Percentiles rank a stretch among this genome's conserved stretches.
Conservation (phyloP, 2,113 vertebrate genomes). For the Leptobrachium ailaonicum region DNA sequence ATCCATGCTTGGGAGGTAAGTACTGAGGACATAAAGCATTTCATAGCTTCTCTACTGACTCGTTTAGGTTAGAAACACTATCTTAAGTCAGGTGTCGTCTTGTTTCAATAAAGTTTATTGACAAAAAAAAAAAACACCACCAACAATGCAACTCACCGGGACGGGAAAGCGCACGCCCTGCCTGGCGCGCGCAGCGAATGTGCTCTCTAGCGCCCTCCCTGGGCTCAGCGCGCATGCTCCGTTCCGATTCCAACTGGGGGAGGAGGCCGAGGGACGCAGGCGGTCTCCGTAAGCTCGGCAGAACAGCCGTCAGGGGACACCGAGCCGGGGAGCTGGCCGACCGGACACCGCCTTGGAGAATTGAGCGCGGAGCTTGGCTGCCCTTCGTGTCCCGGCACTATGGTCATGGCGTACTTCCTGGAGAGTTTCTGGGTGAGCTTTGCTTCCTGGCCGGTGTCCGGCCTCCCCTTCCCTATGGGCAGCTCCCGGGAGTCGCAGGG, state of each 20-base stretch:
- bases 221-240: constrained; percentile 50
- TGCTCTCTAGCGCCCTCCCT: not conserved
- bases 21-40: too few relatives aligned
- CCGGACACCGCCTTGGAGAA: constrained; percentile 33
- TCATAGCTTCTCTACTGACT: too few relatives aligned
- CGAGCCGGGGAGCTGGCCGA: constrained; percentile 52
- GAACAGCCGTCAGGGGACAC: not conserved
- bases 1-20: too few relatives aligned
- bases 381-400: constrained; percentile 62
- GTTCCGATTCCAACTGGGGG: constrained; percentile 26
- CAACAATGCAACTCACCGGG: too few relatives aligned
- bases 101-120: constrained; percentile 3
- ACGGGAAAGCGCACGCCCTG: not conserved
- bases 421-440: constrained; percentile 89
- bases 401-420: constrained; percentile 89
- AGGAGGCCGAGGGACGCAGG: constrained; percentile 52
- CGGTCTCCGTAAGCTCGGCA: constrained; percentile 29
- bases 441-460: constrained; percentile 22
- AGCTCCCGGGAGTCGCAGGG: not conserved
- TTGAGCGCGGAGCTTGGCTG: not conserved
- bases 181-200: not conserved
- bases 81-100: too few relatives aligned
- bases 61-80: too few relatives aligned
- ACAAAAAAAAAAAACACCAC: not conserved
- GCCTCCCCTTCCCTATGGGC: constrained; percentile 3